Evolutionary conservation across 2,888 invertebrate species (phyloP).

Genomic region (Isoperla grammatica): DNA sequence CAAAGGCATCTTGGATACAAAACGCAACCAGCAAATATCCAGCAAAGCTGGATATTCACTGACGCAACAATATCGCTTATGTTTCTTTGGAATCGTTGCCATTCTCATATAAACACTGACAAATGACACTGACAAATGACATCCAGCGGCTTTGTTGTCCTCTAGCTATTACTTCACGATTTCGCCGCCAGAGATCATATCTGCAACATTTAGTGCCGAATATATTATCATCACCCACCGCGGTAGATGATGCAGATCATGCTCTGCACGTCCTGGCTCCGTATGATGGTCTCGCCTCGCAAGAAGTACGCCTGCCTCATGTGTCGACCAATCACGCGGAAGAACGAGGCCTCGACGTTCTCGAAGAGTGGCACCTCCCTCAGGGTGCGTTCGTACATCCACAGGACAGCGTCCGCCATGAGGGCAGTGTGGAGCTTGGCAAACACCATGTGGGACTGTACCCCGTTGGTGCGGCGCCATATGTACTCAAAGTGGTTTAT

Average conservation of each 20-base stretch:
- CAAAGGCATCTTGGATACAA: no score
- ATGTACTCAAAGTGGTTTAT: conserved; percentile 50
- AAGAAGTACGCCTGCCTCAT: conserved; percentile 50
- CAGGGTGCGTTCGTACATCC: conserved; percentile 50
- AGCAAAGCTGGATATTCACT: no score
- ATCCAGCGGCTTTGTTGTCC: no score
- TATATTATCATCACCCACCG: no score
- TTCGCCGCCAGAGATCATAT: no score
- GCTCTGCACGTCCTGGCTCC: conserved; percentile 47
- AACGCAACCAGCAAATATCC: no score
- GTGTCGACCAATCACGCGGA: conserved; percentile 49
- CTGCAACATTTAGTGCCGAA: no score
- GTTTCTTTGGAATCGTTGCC: no score
- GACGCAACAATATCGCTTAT: no score
- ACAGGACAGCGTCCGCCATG: conserved; percentile 51
- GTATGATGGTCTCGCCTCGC: conserved; percentile 48
- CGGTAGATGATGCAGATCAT: conserved; percentile 50
- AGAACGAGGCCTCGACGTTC: conserved; percentile 50
- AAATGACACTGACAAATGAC: no score
- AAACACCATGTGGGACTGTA: conserved; percentile 46
- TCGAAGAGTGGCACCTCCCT: conserved; percentile 51
- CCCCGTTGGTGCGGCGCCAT: conserved; percentile 50
- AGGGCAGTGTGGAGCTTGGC: conserved; percentile 49
- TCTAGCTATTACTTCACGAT: no score
- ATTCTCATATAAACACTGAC: no score